These are phyloP conservation scores for Agrochola circellaris DNA, from an alignment of 2,888 invertebrate genomes.

Conservation along the genomic window DNA sequence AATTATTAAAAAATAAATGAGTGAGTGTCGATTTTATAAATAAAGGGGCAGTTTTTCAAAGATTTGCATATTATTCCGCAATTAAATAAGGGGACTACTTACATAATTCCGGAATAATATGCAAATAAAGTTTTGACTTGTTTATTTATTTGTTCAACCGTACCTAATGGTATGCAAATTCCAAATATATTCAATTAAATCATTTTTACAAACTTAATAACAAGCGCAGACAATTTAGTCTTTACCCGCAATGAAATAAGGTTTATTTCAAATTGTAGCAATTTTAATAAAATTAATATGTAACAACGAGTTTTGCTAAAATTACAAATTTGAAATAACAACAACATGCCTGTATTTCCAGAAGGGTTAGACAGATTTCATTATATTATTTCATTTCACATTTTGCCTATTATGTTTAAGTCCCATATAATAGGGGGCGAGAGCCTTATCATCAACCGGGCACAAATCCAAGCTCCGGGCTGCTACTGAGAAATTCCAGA, in stretches of 20 bases:
- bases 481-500: no score
- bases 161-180: slow-evolving; percentile 32
- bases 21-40: slow-evolving; percentile 26
- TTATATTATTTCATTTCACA: no score
- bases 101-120: neutral
- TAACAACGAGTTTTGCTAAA: neutral
- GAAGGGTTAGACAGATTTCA: no score
- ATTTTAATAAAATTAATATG: neutral
- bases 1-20: slow-evolving; percentile 14
- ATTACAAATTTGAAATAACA: neutral
- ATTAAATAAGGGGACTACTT: neutral
- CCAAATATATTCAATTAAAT: slow-evolving; percentile 5
- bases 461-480: no score
- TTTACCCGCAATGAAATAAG: neutral
- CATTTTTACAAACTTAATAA: neutral
- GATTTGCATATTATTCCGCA: slow-evolving; percentile 38
- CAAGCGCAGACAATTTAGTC: neutral
- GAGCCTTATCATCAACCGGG: no score
- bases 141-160: slow-evolving; percentile 35
- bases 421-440: no score
- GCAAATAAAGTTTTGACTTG: slow-evolving; percentile 13
- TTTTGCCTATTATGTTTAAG: no score
- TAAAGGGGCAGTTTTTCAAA: slow-evolving; percentile 10
- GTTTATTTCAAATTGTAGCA: neutral
- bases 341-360: no score